A percentile compares a stretch with the other conserved stretches of the same genome.
Evolutionary conservation across 2,888 invertebrate species (phyloP).

Genomic region (Melanophora roralis): DNA sequence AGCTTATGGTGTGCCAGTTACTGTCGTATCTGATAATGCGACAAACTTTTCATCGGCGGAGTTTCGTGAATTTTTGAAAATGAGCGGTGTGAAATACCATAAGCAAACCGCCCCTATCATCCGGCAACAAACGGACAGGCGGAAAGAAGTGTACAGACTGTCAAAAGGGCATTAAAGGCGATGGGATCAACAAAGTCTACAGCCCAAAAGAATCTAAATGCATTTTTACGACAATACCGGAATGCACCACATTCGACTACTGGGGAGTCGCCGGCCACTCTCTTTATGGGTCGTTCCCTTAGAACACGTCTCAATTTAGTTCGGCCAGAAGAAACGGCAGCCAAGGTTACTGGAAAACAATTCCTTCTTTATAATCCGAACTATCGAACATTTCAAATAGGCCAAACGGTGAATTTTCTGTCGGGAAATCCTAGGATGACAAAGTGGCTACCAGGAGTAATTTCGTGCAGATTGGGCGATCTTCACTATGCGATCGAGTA

Average conservation of each 20-base stretch:
- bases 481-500: neutral
- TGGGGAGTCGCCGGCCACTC: slow-evolving; percentile 33
- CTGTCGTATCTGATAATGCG: slow-evolving; percentile 66
- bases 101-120: slow-evolving; percentile 14
- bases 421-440: neutral
- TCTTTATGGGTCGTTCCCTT: slow-evolving; percentile 38
- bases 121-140: slow-evolving; percentile 26
- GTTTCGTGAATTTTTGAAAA: slow-evolving; percentile 13
- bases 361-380: neutral
- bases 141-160: slow-evolving; percentile 26
- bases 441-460: neutral
- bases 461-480: neutral
- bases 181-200: no score
- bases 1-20: slow-evolving; percentile 64
- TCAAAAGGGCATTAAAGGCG: neutral
- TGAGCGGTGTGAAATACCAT: slow-evolving; percentile 1
- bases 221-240: slow-evolving; percentile 37
- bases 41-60: slow-evolving; percentile 54
- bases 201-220: no score
- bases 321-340: slow-evolving; percentile 18
- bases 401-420: neutral
- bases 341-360: neutral
- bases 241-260: slow-evolving; percentile 46
- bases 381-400: neutral
- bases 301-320: slow-evolving; percentile 48